phyloP scores from a whole-genome alignment of 2,797 vertebrate species.

The Denticeps clupeoides region DNA sequence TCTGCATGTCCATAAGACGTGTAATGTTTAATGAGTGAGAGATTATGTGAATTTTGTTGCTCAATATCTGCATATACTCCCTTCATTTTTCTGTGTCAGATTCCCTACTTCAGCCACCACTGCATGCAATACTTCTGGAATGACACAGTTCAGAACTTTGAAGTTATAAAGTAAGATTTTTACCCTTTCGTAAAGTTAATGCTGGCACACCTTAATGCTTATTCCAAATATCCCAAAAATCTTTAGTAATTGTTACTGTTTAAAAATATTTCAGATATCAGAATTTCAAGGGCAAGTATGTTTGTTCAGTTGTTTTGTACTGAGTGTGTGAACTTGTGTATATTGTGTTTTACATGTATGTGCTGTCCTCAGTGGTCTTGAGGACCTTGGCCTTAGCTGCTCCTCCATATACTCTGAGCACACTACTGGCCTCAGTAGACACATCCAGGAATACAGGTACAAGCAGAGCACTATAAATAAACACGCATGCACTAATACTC shows the following conservation, averaged over 20 bases:
- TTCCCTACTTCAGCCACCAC: slow-evolving; percentile 79
- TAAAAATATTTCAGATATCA: too few species aligned
- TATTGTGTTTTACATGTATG: slow-evolving; percentile 32
- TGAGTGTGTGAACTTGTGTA: not conserved
- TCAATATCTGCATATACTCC: too few species aligned
- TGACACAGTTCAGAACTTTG: slow-evolving; percentile 69
- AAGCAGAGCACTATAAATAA: not conserved
- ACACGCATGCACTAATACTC: not conserved
- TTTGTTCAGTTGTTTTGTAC: too few species aligned
- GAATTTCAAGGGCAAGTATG: too few species aligned
- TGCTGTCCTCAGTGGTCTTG: slow-evolving; percentile 76
- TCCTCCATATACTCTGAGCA: slow-evolving; percentile 69
- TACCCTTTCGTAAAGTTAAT: not conserved
- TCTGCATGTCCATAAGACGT: too few species aligned
- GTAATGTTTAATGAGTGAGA: too few species aligned
- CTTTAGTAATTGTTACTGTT: too few species aligned
- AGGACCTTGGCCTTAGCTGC: slow-evolving; percentile 69
- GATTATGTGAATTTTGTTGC: too few species aligned
- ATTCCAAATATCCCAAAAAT: too few species aligned
- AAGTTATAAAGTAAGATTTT: slow-evolving; percentile 68
- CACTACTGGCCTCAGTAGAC: slow-evolving; percentile 68
- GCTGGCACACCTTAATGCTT: not conserved
- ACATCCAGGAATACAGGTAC: slow-evolving; percentile 76
- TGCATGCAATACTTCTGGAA: slow-evolving; percentile 84
- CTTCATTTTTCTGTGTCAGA: slow-evolving; percentile 59